Conservation (phyloP, 2,113 vertebrate genomes). For the Acrocephalus kingi region DNA sequence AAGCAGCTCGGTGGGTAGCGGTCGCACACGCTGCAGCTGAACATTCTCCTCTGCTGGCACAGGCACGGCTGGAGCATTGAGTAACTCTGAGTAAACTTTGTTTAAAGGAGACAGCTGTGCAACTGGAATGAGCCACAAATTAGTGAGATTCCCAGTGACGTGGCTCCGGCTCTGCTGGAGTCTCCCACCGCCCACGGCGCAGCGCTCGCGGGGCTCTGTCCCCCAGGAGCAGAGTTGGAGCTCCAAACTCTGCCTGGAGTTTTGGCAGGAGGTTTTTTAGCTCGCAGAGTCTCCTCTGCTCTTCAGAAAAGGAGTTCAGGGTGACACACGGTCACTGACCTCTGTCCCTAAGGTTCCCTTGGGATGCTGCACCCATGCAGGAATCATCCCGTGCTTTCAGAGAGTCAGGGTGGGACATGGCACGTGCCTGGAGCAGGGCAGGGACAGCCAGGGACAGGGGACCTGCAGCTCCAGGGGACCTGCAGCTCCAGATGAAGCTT, state of each 20-base stretch:
- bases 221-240: not conserved
- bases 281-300: not conserved
- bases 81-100: not conserved
- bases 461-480: not conserved
- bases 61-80: not conserved
- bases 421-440: not conserved
- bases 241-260: not conserved
- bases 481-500: not conserved
- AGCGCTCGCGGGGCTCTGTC: not conserved
- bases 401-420: not conserved
- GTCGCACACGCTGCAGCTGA: constrained; percentile 3
- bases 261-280: not conserved
- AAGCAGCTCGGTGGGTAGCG: not conserved
- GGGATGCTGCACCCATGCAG: not conserved
- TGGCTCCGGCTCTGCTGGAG: constrained; percentile 6
- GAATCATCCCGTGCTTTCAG: not conserved
- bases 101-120: constrained; percentile 66
- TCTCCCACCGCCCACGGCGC: constrained; percentile 25
- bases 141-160: constrained; percentile 38
- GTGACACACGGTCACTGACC: accelerated
- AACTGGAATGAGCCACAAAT: constrained; percentile 38
- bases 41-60: constrained; percentile 5
- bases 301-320: not conserved
- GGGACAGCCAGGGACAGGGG: not conserved
- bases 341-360: not conserved